Conservation (phyloP, 2,888 invertebrate species). For the Tetramorium bicarinatum region DNA sequence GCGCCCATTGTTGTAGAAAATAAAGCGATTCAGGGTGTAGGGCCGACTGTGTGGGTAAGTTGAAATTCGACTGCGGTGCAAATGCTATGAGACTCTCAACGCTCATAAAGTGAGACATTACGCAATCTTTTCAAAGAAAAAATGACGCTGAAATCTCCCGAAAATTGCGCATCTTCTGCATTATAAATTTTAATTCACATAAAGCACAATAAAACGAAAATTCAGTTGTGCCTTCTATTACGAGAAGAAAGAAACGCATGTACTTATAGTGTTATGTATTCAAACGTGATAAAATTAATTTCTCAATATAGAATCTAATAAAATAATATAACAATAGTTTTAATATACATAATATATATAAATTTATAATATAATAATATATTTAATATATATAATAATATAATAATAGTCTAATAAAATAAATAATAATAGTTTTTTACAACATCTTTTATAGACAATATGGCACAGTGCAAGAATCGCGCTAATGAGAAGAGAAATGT, state of each 20-base stretch:
- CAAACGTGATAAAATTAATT: background rate
- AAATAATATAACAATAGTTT: no score
- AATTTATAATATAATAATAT: no score
- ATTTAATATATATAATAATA: no score
- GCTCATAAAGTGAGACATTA: slow-evolving; percentile 32
- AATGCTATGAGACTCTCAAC: slow-evolving; percentile 13
- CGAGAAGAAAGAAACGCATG: background rate
- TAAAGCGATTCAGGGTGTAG: slow-evolving; percentile 41
- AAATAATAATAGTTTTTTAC: no score
- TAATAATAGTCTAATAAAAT: background rate
- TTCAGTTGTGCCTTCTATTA: background rate
- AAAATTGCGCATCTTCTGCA: slow-evolving; percentile 8
- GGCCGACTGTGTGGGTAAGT: slow-evolving; percentile 20
- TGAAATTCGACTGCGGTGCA: slow-evolving; percentile 52
- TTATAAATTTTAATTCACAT: slow-evolving; percentile 20
- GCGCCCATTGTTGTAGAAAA: slow-evolving; percentile 54
- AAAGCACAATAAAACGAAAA: background rate
- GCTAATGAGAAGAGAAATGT: slow-evolving; percentile 60
- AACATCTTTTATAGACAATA: background rate
- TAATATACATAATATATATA: no score
- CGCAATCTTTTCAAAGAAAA: slow-evolving; percentile 1
- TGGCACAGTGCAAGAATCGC: slow-evolving; percentile 19
- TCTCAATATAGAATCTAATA: background rate
- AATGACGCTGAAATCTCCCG: background rate
- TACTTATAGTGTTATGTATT: background rate